Conservation (phyloP, 1,140 invertebrate species). For the Drosophila hydei region DNA sequence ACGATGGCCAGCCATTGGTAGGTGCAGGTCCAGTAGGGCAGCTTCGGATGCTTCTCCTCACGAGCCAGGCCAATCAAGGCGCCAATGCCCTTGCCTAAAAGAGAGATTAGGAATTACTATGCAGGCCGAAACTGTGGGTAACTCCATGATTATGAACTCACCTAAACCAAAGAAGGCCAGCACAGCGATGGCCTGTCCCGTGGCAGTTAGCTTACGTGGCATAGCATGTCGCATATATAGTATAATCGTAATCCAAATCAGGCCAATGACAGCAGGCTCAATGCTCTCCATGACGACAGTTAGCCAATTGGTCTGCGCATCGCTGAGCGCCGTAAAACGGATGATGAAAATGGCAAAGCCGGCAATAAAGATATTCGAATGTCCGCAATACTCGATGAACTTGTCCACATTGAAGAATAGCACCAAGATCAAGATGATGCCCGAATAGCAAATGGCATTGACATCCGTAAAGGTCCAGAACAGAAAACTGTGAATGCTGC, state of each 20-base stretch:
- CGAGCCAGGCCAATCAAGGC: constrained; percentile 87
- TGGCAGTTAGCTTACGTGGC: constrained; percentile 91
- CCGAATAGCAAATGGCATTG: constrained; percentile 56
- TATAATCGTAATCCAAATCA: constrained; percentile 93
- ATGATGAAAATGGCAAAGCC: constrained; percentile 92
- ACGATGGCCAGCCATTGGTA: constrained; percentile 87
- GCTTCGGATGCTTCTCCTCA: constrained; percentile 66
- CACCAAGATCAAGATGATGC: constrained; percentile 87
- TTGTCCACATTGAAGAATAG: constrained; percentile 91
- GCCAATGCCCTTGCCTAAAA: constrained; percentile 87
- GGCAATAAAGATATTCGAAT: constrained; percentile 92
- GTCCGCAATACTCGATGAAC: constrained; percentile 92
- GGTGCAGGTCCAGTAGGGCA: constrained; percentile 81
- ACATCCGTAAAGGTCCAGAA: constrained; percentile 85
- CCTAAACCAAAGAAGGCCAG: constrained; percentile 93
- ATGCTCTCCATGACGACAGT: constrained; percentile 89
- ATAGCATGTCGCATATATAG: constrained; percentile 92
- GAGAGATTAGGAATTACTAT: neutral
- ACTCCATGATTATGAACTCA: constrained; percentile 9
- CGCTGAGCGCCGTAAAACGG: constrained; percentile 89
- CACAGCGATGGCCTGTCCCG: constrained; percentile 92
- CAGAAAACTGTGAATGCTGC: constrained; percentile 90
- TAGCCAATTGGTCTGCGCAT: constrained; percentile 87
- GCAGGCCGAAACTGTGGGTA: no score
- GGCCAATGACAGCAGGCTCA: constrained; percentile 91